Conservation (phyloP, 2,888 invertebrate species). For the Megaustenia siamemsis region DNA sequence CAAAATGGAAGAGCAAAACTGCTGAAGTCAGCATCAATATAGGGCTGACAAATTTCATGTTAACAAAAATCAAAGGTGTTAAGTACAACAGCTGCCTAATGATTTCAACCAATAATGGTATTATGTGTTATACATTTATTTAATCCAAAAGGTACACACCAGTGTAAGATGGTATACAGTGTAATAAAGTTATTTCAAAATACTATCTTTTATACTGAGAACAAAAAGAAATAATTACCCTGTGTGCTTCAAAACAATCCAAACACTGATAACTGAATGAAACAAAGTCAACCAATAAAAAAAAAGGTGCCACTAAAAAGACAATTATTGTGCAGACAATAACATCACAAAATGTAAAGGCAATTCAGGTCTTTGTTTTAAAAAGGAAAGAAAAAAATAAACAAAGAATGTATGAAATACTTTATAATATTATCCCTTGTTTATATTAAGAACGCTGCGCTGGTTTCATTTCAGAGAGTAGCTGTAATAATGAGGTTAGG, state of each 20-base stretch:
- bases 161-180: no score
- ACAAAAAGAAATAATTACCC: no score
- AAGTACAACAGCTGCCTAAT: constrained; percentile 28
- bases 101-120: background rate
- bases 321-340: background rate
- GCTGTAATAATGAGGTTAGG: no score
- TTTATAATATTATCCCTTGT: background rate
- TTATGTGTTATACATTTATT: background rate
- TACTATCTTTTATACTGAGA: no score
- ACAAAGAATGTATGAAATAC: background rate
- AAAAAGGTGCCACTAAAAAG: background rate
- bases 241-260: no score
- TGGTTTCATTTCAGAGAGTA: no score
- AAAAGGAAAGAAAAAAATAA: background rate
- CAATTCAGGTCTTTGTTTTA: background rate
- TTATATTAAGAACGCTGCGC: background rate
- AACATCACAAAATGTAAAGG: background rate
- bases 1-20: background rate
- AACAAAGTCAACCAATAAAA: background rate
- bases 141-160: background rate
- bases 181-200: no score
- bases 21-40: background rate
- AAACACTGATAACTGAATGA: background rate
- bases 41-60: background rate
- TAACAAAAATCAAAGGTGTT: constrained; percentile 4